Base-by-base conservation (phyloP, 2,113 vertebrate species). In the Gavia stellata region DNA sequence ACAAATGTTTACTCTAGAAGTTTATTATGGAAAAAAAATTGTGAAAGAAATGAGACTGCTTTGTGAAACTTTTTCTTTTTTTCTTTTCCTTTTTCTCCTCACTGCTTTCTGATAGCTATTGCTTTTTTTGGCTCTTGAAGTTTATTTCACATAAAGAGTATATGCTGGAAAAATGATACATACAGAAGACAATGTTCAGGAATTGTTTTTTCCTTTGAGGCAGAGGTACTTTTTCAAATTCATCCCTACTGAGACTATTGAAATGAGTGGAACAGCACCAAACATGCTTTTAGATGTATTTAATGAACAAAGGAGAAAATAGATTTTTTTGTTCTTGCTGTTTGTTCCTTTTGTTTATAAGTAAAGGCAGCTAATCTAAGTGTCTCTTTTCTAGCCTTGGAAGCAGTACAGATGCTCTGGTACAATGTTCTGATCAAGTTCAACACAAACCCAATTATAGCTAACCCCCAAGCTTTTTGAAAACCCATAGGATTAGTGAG, bases 361-460 rank as follows among this genome's bases (percentile, higher is more conserved):
- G 38, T 59, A 62, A 81, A 68, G 13, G 17, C n/a, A 84, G 24
- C 12, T 67, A 81, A 44, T 74, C 12, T 63, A 77, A 45, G 5
- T 29, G 24, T 19, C 28, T 75, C 4, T 94, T 92, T 86, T 72
- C 31, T n/a, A 85, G 20, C 16, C 12, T 55, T 55, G 55, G 44
- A 86, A 72, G 40, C 26, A 71, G n/a, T 19, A 63, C 25, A 74
- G 34, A 7, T 15, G 6, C 29, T 59, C 26, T 67, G 44, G 12
- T 81, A 62, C 40, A 92, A 85, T 31, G 59, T 52, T 63, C 50
- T 83, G 55, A 71, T 85, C 65, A 97, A 88, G 81, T 94, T 90
- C 84, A 96, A 68, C 85, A 79, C 21, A 78, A 92, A 63, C 55
- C 50, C 12, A 93, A 74, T 91, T 96, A 94, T 45, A 93, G 17